These are phyloP conservation scores for Macrochelys suwanniensis DNA, from an alignment of 2,797 vertebrate species.

Conservation along the genomic window DNA sequence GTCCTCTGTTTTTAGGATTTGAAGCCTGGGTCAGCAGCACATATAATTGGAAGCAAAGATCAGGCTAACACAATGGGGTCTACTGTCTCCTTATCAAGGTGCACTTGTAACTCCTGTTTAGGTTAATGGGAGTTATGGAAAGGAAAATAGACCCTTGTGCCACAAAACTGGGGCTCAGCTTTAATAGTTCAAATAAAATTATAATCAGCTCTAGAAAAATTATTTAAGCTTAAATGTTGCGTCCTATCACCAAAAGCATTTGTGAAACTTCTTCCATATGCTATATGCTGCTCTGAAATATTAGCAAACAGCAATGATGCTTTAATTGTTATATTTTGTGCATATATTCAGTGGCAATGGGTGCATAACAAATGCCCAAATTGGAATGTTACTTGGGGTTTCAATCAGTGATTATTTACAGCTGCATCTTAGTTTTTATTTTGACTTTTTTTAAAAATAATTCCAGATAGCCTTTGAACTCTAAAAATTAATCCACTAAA, in stretches of 20 bases:
- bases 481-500: background rate
- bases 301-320: background rate
- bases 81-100: conserved; percentile 70
- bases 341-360: background rate
- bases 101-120: conserved; percentile 52
- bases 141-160: conserved; percentile 46
- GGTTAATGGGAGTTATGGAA: conserved; percentile 63
- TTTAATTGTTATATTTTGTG: background rate
- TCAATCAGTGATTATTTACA: background rate
- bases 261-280: conserved; percentile 34
- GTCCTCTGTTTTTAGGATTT: conserved; percentile 62
- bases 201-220: conserved; percentile 53
- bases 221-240: conserved; percentile 51
- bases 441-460: background rate
- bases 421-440: background rate
- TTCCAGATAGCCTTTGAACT: background rate
- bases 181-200: conserved; percentile 51
- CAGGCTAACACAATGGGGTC: conserved; percentile 54
- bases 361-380: background rate
- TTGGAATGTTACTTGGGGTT: background rate
- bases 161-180: conserved; percentile 63
- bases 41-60: conserved; percentile 67
- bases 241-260: conserved; percentile 47
- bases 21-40: conserved; percentile 57
- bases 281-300: background rate